A percentile compares a stretch with the other conserved stretches of the same genome.
Conservation (phyloP, 2,797 vertebrate genomes). For the Bufotes viridis region DNA sequence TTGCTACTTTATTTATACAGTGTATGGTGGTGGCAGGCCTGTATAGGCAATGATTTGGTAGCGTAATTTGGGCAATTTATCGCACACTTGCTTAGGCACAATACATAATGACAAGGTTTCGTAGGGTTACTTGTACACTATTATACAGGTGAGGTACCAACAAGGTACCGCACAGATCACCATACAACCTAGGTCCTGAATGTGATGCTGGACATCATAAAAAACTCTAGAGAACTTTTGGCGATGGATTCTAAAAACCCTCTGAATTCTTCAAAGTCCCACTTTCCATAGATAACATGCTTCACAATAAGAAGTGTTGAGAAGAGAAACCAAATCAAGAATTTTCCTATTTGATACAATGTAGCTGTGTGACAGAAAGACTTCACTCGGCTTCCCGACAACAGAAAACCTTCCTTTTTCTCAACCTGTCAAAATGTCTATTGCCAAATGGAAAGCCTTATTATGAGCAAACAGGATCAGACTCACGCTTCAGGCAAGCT, state of each 20-base stretch:
- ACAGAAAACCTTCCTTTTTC: neutral
- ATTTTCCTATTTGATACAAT: neutral
- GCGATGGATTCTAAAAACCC: neutral
- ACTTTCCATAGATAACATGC: neutral
- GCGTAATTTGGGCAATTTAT: neutral
- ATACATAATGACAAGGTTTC: neutral
- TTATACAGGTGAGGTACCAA: neutral
- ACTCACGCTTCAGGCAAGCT: neutral
- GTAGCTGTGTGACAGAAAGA: neutral
- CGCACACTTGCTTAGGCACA: neutral
- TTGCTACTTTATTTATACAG: neutral
- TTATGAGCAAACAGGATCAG: constrained; percentile 20
- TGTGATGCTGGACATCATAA: too few relatives aligned
- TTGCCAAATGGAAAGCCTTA: constrained; percentile 1
- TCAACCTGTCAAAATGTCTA: neutral
- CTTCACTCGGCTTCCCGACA: constrained; percentile 10
- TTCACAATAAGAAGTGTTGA: neutral
- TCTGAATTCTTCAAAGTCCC: neutral
- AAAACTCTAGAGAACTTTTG: neutral
- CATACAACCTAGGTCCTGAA: too few relatives aligned
- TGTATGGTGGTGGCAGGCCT: neutral
- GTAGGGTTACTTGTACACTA: neutral
- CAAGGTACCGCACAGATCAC: too few relatives aligned
- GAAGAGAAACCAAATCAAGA: neutral
- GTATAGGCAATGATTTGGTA: neutral